phyloP scores from a whole-genome alignment of 2,888 invertebrate species.

The Volucella inanis region DNA sequence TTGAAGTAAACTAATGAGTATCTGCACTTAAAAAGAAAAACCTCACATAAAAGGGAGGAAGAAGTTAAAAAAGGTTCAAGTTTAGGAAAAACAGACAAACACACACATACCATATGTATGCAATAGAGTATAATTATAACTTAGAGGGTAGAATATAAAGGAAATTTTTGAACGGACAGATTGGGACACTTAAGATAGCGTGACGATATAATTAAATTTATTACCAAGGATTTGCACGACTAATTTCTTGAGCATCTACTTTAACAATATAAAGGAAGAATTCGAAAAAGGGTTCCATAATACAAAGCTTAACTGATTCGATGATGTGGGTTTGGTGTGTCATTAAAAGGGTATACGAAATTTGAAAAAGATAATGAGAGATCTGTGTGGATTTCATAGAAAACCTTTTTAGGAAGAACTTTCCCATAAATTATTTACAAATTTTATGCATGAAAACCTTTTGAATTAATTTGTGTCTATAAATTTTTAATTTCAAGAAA shows the following conservation, averaged over 20 bases:
- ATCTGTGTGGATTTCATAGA: no score
- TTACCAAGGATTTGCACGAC: slow-evolving; percentile 47
- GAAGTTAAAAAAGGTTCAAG: not conserved
- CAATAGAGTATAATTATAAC: not conserved
- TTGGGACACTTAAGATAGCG: slow-evolving; percentile 51
- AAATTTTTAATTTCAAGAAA: no score
- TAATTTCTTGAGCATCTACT: slow-evolving; percentile 32
- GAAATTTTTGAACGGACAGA: slow-evolving; percentile 37
- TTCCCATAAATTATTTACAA: no score
- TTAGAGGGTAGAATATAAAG: not conserved
- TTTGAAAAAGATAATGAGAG: no score
- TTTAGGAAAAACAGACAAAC: not conserved
- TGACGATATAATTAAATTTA: slow-evolving; percentile 52
- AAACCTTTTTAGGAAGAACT: no score
- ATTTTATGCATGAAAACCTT: no score
- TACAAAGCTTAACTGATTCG: slow-evolving; percentile 4
- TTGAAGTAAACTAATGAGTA: slow-evolving; percentile 56
- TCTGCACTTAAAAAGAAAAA: slow-evolving; percentile 15
- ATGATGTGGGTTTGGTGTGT: not conserved
- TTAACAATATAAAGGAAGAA: slow-evolving; percentile 4
- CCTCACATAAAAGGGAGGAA: slow-evolving; percentile 4
- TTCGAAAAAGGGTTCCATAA: slow-evolving; percentile 14
- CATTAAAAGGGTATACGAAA: not conserved
- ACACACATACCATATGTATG: not conserved
- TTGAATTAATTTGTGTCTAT: no score